Conservation (phyloP, 2,113 vertebrate species). For the Perca flavescens region DNA sequence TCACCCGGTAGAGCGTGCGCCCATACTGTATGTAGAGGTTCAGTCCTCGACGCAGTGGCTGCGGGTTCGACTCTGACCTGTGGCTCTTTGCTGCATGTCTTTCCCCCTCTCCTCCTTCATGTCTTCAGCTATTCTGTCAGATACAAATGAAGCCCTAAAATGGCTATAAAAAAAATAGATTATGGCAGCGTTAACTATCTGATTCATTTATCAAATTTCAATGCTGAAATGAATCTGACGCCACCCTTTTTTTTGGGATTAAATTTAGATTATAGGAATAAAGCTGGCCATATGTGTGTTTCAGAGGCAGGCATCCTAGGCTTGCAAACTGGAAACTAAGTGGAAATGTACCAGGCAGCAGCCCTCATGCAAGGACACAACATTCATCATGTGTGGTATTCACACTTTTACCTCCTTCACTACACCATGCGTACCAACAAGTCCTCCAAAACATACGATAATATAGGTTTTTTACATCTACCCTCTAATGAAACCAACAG, state of each 20-base stretch:
- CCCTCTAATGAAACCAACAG: too few relatives aligned
- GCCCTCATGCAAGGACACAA: background rate
- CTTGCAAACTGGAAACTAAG: constrained; percentile 1
- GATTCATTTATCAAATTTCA: background rate
- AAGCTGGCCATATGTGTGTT: background rate
- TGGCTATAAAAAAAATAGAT: background rate
- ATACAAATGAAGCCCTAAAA: too few relatives aligned
- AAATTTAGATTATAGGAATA: background rate
- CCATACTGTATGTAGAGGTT: too few relatives aligned
- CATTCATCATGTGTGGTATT: constrained; percentile 15
- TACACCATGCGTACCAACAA: too few relatives aligned
- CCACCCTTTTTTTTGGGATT: background rate
- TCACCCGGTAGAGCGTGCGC: too few relatives aligned
- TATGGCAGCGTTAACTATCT: background rate
- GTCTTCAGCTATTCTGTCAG: too few relatives aligned
- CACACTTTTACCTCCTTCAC: constrained; percentile 7
- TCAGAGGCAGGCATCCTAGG: background rate
- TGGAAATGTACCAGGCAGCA: constrained; percentile 22
- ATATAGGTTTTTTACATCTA: too few relatives aligned
- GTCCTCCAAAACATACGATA: too few relatives aligned
- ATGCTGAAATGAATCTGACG: background rate
- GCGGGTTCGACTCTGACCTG: too few relatives aligned
- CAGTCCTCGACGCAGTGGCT: too few relatives aligned
- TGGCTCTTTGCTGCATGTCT: too few relatives aligned
- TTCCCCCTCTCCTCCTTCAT: too few relatives aligned